These are phyloP conservation scores for Corythornis cristatus DNA, from an alignment of 2,113 vertebrate species.

Conservation along the genomic window DNA sequence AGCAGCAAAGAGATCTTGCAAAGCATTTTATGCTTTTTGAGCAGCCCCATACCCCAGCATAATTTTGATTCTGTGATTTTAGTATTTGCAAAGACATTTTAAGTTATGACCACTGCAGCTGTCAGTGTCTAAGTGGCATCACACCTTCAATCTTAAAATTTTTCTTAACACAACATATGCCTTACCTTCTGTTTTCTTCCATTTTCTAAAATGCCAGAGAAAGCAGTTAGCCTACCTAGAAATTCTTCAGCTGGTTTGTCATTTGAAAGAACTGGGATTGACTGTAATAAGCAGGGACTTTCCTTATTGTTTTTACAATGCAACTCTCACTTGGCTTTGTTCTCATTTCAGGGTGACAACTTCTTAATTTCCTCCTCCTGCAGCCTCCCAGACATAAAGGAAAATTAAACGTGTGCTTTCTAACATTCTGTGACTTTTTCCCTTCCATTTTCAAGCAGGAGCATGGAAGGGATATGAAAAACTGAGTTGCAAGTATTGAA, in stretches of 20 bases:
- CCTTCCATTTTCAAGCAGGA: background rate
- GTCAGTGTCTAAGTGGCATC: slow-evolving; percentile 55
- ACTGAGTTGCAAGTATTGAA: background rate
- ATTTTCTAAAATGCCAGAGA: slow-evolving; percentile 53
- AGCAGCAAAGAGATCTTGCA: background rate
- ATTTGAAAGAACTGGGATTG: background rate
- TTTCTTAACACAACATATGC: slow-evolving; percentile 53
- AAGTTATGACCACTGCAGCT: slow-evolving; percentile 54
- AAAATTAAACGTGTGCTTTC: background rate
- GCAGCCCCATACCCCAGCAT: background rate
- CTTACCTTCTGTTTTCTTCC: slow-evolving; percentile 62
- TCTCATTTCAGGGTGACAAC: background rate
- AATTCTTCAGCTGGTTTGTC: slow-evolving; percentile 25
- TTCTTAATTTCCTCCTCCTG: background rate
- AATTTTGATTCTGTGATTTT: slow-evolving; percentile 25
- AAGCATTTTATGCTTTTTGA: background rate
- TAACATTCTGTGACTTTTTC: background rate
- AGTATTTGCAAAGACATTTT: slow-evolving; percentile 23
- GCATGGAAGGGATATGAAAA: background rate
- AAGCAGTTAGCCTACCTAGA: slow-evolving; percentile 19
- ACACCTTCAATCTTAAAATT: slow-evolving; percentile 48
- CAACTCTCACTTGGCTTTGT: background rate
- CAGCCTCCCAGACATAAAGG: background rate
- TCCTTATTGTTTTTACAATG: slow-evolving; percentile 17
- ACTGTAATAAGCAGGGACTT: slow-evolving; percentile 8